These are phyloP conservation scores for Cranoglanis bouderius DNA, from an alignment of 2,113 vertebrate species.

Conservation along the genomic window DNA sequence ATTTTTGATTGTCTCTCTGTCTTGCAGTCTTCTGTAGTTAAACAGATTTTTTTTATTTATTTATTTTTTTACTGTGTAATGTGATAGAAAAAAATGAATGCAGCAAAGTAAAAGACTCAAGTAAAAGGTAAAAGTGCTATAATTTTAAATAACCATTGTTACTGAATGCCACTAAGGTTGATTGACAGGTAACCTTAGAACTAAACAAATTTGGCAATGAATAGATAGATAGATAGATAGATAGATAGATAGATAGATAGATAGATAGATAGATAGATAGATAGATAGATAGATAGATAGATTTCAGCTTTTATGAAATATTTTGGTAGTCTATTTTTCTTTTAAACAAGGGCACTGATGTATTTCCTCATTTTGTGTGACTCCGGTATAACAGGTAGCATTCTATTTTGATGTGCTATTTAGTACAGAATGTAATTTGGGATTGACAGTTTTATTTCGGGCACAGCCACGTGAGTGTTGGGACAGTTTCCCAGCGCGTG, in stretches of 20 bases:
- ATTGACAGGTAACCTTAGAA: neutral
- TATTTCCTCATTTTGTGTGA: neutral
- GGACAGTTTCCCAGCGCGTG: conserved; percentile 3
- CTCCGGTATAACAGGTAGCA: neutral
- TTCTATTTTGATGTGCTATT: neutral
- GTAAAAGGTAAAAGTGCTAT: neutral
- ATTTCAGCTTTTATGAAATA: too few species aligned
- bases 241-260: neutral
- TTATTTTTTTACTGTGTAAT: neutral
- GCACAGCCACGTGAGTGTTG: conserved; percentile 8
- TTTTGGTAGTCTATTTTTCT: neutral
- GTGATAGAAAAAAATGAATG: neutral
- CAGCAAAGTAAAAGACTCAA: neutral
- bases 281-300: neutral
- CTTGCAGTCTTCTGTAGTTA: neutral
- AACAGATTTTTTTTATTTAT: neutral
- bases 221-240: neutral
- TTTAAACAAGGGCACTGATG: neutral
- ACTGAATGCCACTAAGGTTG: neutral
- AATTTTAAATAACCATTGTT: neutral
- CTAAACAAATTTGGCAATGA: neutral
- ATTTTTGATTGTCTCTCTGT: neutral
- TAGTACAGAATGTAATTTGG: neutral
- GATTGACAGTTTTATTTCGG: neutral
- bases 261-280: too few species aligned